A percentile compares a stretch with the other conserved stretches of the same genome.
phyloP scores from a whole-genome alignment of 2,888 invertebrate genomes.

The Drosophila tanythrix region DNA sequence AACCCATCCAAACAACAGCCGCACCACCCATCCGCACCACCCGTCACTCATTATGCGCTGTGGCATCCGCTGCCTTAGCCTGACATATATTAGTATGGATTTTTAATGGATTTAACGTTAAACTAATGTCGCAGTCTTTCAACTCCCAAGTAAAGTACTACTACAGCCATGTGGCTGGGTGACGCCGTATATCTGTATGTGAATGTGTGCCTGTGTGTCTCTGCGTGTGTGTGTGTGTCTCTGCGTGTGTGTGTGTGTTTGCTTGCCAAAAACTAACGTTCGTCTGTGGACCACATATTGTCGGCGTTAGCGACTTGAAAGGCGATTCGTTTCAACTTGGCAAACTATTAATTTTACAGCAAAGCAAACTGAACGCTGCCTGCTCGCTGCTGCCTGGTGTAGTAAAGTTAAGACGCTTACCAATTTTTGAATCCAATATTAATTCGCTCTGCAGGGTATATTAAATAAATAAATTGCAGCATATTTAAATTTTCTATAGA shows the following conservation, averaged over 20 bases:
- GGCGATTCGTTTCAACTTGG: conserved; percentile 84
- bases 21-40: conserved; percentile 20
- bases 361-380: conserved; percentile 1
- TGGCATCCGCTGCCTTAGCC: conserved; percentile 64
- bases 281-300: conserved; percentile 76
- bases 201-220: conserved; percentile 25
- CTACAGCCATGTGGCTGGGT: conserved; percentile 32
- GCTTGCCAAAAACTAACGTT: conserved; percentile 20
- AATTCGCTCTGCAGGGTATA: not conserved
- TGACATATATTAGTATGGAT: conserved; percentile 78
- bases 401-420: conserved; percentile 8
- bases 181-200: conserved; percentile 13
- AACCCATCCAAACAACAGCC: conserved; percentile 9
- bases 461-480: not conserved
- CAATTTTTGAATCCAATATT: not conserved
- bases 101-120: conserved; percentile 76
- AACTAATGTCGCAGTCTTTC: conserved; percentile 68
- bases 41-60: conserved; percentile 75
- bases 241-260: conserved; percentile 23
- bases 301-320: conserved; percentile 78
- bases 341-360: conserved; percentile 82
- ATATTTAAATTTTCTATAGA: not conserved
- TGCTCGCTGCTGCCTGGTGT: conserved; percentile 1
- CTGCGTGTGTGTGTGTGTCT: conserved; percentile 23
- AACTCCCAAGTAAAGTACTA: conserved; percentile 21